A percentile compares a stretch with the other conserved stretches of the same genome.
Evolutionary conservation across 2,888 invertebrate species (phyloP).

Genomic region (Argyra leucocephala): DNA sequence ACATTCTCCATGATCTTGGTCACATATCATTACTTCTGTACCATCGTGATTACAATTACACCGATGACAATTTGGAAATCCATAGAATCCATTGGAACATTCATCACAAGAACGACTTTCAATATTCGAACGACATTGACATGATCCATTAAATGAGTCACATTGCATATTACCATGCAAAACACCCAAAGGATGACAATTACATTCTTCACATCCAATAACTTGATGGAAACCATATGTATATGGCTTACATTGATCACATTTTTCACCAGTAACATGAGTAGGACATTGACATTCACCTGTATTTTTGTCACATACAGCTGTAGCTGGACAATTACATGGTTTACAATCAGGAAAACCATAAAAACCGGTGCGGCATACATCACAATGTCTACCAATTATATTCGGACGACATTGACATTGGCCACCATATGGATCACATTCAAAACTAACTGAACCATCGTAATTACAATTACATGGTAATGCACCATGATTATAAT

Average conservation of each 20-base stretch:
- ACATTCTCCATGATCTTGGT: conserved; percentile 58
- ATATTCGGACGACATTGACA: conserved; percentile 88
- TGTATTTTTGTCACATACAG: conserved; percentile 65
- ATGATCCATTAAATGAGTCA: conserved; percentile 76
- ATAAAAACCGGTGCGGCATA: conserved; percentile 78
- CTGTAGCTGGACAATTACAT: conserved; percentile 76
- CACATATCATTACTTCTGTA: conserved; percentile 78
- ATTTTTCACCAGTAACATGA: conserved; percentile 77
- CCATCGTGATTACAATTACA: conserved; percentile 78
- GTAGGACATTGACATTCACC: conserved; percentile 86
- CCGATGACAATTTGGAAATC: conserved; percentile 78
- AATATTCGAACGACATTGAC: conserved; percentile 75
- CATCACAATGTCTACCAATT: conserved; percentile 75
- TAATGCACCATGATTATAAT: conserved; percentile 88
- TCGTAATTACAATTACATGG: conserved; percentile 81
- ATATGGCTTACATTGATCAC: conserved; percentile 77
- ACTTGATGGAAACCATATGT: conserved; percentile 90
- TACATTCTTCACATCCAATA: conserved; percentile 91
- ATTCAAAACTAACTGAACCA: conserved; percentile 80
- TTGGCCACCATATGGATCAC: conserved; percentile 90
- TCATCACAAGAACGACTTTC: conserved; percentile 81
- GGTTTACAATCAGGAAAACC: conserved; percentile 91
- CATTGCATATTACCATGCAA: conserved; percentile 69
- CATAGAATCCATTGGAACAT: conserved; percentile 73
- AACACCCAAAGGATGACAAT: conserved; percentile 79